Evolutionary conservation across 2,888 invertebrate species (phyloP).

Genomic region (Strigamia transsilvanica): DNA sequence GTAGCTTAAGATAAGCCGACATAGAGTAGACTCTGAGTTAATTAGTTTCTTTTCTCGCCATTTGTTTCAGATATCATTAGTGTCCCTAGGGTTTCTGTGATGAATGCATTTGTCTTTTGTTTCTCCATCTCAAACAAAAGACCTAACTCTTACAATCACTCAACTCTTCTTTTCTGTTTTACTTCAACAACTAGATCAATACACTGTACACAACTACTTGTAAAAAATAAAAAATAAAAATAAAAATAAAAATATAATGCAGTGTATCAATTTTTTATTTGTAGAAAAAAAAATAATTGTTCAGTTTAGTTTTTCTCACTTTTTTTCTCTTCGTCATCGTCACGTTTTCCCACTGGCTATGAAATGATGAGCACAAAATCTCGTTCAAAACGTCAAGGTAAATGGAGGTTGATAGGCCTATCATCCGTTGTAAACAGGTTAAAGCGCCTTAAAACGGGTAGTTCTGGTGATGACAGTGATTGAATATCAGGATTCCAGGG

Average conservation of each 20-base stretch:
- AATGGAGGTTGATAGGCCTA: slow-evolving; percentile 47
- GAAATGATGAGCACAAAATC: slow-evolving; percentile 44
- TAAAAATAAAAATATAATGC: neutral
- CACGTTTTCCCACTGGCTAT: slow-evolving; percentile 28
- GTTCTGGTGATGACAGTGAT: slow-evolving; percentile 41
- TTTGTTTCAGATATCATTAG: slow-evolving; percentile 48
- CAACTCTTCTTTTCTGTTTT: neutral
- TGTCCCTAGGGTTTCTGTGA: slow-evolving; percentile 42
- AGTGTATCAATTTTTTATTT: neutral
- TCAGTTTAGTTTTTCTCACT: neutral
- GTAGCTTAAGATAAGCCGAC: slow-evolving; percentile 40
- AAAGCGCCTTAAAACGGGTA: slow-evolving; percentile 43
- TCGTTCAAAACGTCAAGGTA: slow-evolving; percentile 46
- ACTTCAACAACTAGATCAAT: slow-evolving; percentile 13
- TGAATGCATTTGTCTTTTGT: slow-evolving; percentile 47
- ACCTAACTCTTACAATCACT: slow-evolving; percentile 21
- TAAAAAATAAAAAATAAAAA: neutral
- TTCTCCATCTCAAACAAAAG: slow-evolving; percentile 35
- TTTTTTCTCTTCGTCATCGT: neutral
- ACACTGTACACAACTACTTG: no score
- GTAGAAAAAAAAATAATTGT: neutral
- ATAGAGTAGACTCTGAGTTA: slow-evolving; percentile 18
- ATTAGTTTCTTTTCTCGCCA: slow-evolving; percentile 45
- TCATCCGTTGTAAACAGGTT: slow-evolving; percentile 46
- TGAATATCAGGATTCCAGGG: slow-evolving; percentile 36